Evolutionary conservation across 2,797 vertebrate species (phyloP), one percentile per base, ranked within the genome.

Genomic region (Hybognathus amarus): DNA sequence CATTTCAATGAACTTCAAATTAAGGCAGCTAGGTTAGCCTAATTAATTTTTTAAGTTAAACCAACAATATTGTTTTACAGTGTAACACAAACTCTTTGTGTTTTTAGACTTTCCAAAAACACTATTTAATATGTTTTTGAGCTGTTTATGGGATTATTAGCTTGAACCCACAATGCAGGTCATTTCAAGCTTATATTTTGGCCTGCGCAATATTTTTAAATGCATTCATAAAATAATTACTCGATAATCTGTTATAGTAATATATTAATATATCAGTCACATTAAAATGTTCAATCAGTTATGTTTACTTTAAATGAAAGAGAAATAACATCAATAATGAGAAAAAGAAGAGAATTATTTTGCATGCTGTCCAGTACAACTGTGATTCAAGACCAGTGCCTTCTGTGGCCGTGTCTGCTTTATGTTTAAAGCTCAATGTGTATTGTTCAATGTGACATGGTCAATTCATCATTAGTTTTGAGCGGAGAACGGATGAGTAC

Each of bases 401-500:
- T 94, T 92, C 93, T 93, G 93, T 85, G 90, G 93, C 87, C 90
- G 93, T 95, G 93, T 94, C 90, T 27, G 76, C 88, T 86, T 87
- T 89, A 92, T 95, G 94, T 93, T 96, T 95, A 96, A 94, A 91
- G 91, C 93, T 92, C 92, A 93, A 90, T 95, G 86, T 94, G 96
- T 95, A 97, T 98, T 98, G 97, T 98, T 97, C 93, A 93, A 95
- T 92, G 95, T 95, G 97, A 97, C 97, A 96, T 95, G 97, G 96
- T 97, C 97, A 96, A 97, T 98, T 98, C 97, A 96, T 99, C 97
- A 97, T 97, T 96, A 96, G 96, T 97, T 97, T 97, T 97, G 97
- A 96, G 96, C 94, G 92, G 94, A 95, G 95, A 97, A 97, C 94
- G 97, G 97, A 98, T 98, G 98, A 97, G 97, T 97, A 97, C 97